Percentiles rank a stretch among this genome's conserved stretches.
Evolutionary conservation across 2,888 invertebrate species (phyloP).

Genomic region (Brachyptera risi): DNA sequence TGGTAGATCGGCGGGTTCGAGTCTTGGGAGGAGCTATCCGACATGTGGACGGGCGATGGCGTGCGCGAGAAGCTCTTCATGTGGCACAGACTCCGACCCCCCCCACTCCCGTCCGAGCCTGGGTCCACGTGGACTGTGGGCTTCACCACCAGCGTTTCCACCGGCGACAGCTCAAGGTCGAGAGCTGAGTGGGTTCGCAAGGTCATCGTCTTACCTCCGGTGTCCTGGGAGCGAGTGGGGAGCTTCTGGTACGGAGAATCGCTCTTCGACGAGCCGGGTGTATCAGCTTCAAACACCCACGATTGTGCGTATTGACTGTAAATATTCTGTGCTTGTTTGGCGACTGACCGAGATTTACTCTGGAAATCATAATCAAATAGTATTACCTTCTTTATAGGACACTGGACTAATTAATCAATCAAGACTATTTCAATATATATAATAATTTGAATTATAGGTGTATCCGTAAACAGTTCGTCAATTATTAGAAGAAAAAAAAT

Average conservation of each 20-base stretch:
- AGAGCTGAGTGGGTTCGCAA: slow-evolving; percentile 24
- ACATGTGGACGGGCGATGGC: slow-evolving; percentile 45
- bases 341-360: slow-evolving; percentile 29
- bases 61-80: slow-evolving; percentile 52
- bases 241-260: slow-evolving; percentile 37
- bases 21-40: slow-evolving; percentile 44
- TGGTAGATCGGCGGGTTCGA: slow-evolving; percentile 46
- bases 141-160: slow-evolving; percentile 41
- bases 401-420: no score
- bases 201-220: slow-evolving; percentile 22
- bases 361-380: slow-evolving; percentile 27
- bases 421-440: no score
- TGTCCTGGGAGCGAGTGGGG: slow-evolving; percentile 23
- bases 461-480: no score
- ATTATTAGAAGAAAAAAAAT: no score
- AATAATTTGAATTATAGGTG: no score
- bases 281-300: slow-evolving; percentile 50
- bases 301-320: slow-evolving; percentile 50
- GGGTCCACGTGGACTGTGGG: slow-evolving; percentile 48
- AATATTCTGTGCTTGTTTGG: slow-evolving; percentile 35
- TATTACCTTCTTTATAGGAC: no score
- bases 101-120: slow-evolving; percentile 46
- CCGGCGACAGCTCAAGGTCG: slow-evolving; percentile 29
- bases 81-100: slow-evolving; percentile 47
- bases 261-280: slow-evolving; percentile 34